A percentile compares a stretch with the other conserved stretches of the same genome.
Conservation (phyloP, 2,113 vertebrate species). For the Pterophyllum scalare region DNA sequence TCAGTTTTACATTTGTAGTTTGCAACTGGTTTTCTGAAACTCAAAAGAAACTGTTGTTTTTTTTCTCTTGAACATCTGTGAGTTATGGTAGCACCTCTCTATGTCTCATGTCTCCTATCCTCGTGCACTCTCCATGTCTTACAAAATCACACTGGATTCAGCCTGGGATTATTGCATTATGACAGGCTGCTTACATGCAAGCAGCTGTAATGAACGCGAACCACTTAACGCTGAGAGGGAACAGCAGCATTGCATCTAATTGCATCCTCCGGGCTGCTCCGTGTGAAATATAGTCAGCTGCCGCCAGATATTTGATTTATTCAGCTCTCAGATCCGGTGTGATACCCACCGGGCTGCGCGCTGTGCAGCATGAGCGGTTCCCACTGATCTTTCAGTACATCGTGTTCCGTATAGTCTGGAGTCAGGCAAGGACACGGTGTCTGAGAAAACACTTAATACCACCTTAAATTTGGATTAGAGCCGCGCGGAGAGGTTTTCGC, state of each 20-base stretch:
- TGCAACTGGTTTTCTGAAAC: constrained; percentile 21
- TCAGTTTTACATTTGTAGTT: constrained; percentile 23
- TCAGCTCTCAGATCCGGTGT: constrained; percentile 27
- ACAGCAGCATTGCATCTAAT: neutral
- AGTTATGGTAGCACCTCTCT: neutral
- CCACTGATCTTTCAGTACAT: constrained; percentile 60
- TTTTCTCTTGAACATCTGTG: neutral
- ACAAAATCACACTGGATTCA: neutral
- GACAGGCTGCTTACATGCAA: neutral
- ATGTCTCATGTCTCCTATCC: neutral
- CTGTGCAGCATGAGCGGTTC: constrained; percentile 3
- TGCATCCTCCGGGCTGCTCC: neutral
- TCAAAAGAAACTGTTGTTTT: neutral
- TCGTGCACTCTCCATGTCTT: neutral
- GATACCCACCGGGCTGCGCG: neutral
- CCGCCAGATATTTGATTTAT: constrained; percentile 35
- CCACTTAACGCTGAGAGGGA: neutral
- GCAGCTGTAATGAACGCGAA: constrained; percentile 3
- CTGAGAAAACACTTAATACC: constrained; percentile 46
- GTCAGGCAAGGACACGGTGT: constrained; percentile 76
- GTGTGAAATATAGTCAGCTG: constrained; percentile 15
- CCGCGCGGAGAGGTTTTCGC: neutral
- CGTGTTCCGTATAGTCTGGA: constrained; percentile 63
- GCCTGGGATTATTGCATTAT: neutral
- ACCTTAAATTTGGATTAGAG: constrained; percentile 53